Conservation (phyloP, 1,140 invertebrate species). For the Drosophila sp. region DNA sequence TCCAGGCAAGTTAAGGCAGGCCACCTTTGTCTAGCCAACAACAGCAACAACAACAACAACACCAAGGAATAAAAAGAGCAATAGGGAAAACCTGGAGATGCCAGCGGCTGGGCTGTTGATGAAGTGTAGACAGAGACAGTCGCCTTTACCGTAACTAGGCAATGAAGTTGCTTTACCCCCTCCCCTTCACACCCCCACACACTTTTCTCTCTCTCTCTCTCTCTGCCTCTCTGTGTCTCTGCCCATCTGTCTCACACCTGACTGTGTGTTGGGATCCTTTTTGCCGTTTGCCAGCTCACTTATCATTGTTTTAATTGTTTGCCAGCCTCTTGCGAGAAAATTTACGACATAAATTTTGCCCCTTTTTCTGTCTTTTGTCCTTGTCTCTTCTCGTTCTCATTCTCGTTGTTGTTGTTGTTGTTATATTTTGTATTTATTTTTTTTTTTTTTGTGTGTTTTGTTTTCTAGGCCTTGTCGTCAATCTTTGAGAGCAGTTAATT, state of each 20-base stretch:
- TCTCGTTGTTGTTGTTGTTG: slow-evolving; percentile 6
- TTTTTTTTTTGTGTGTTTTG: slow-evolving; percentile 10
- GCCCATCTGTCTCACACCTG: slow-evolving; percentile 30
- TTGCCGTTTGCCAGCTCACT: slow-evolving; percentile 37
- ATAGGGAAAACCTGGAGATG: slow-evolving; percentile 4
- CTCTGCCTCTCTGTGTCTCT: neutral
- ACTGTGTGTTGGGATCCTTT: slow-evolving; percentile 19
- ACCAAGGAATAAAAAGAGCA: slow-evolving; percentile 9
- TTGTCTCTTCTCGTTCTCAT: neutral
- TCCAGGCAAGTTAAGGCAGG: slow-evolving; percentile 30
- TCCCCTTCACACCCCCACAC: neutral
- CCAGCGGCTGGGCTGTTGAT: slow-evolving; percentile 18
- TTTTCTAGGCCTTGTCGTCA: slow-evolving; percentile 27
- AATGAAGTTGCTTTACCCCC: slow-evolving; percentile 17
- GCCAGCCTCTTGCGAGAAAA: slow-evolving; percentile 23
- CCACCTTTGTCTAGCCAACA: slow-evolving; percentile 48
- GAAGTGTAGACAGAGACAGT: slow-evolving; percentile 21
- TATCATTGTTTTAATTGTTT: slow-evolving; percentile 44
- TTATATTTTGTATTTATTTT: slow-evolving; percentile 8
- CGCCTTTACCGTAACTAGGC: slow-evolving; percentile 15
- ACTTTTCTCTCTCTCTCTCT: neutral
- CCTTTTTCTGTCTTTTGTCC: slow-evolving; percentile 16
- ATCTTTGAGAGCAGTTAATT: slow-evolving; percentile 32
- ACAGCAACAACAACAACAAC: slow-evolving; percentile 17
- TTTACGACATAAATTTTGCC: slow-evolving; percentile 25